phyloP scores from a whole-genome alignment of 2,888 invertebrate genomes.

The Gryllus longicercus region DNA sequence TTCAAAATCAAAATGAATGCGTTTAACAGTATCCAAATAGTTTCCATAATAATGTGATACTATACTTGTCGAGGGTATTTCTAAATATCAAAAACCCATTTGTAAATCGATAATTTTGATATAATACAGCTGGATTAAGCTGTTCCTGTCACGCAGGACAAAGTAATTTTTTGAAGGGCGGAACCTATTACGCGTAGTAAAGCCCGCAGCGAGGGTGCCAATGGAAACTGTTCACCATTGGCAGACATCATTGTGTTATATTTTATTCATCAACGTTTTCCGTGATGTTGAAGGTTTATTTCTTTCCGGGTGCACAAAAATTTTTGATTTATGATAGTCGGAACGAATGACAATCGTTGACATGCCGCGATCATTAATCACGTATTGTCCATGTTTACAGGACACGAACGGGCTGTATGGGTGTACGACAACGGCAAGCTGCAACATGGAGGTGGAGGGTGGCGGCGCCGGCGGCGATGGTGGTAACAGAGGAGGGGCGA shows the following conservation, averaged over 20 bases:
- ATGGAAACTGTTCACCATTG: neutral
- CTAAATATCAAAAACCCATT: neutral
- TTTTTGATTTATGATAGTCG: neutral
- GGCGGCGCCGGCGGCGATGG: neutral
- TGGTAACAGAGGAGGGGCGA: neutral
- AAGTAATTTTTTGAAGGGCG: conserved; percentile 2
- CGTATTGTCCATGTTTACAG: conserved; percentile 6
- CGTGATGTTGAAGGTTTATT: conserved; percentile 10
- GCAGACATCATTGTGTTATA: conserved; percentile 17
- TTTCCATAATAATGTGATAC: too few species aligned
- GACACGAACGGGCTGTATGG: conserved; percentile 1
- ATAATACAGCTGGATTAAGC: neutral
- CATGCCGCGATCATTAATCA: conserved; percentile 1
- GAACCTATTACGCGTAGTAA: neutral
- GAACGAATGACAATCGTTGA: conserved; percentile 17
- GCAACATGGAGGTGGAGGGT: neutral
- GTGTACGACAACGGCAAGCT: neutral
- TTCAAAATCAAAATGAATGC: too few species aligned
- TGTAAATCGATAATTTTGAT: neutral
- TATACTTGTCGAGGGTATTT: too few species aligned
- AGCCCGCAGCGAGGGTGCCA: neutral
- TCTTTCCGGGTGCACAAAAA: neutral
- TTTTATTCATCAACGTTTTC: neutral
- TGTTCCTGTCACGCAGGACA: conserved; percentile 1
- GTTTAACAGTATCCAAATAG: too few species aligned